Percentiles rank a stretch among this genome's conserved stretches.
Evolutionary conservation across 1,140 invertebrate species (phyloP).

Genomic region (Anthonomus grandis): DNA sequence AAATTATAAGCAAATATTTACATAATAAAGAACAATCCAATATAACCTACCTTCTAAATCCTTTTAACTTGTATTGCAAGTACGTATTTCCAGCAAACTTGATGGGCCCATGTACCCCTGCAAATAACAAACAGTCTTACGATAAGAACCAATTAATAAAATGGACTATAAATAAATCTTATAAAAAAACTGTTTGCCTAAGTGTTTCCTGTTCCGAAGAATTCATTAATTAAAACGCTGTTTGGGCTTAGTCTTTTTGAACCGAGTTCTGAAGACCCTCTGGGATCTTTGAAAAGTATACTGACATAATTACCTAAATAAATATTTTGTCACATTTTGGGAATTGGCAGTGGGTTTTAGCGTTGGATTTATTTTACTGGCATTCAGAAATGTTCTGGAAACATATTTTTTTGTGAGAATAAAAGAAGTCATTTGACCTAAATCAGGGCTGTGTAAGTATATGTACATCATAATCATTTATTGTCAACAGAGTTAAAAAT

Average conservation of each 20-base stretch:
- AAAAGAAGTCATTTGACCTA: too few species aligned
- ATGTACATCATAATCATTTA: too few species aligned
- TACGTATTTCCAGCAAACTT: constrained; percentile 46
- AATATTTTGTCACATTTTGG: background rate
- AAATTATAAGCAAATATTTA: too few species aligned
- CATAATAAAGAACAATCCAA: too few species aligned
- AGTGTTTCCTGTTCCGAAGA: constrained; percentile 1
- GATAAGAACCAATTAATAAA: constrained; percentile 10
- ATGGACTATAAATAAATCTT: constrained; percentile 3
- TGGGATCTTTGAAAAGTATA: background rate
- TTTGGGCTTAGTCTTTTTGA: background rate
- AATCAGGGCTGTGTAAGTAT: too few species aligned
- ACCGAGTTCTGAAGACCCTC: background rate
- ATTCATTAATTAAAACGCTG: constrained; percentile 6
- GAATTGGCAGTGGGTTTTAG: background rate
- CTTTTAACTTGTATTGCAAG: constrained; percentile 43
- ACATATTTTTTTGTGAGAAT: too few species aligned
- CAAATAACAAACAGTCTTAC: constrained; percentile 7
- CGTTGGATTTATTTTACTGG: too few species aligned
- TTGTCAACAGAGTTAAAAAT: too few species aligned
- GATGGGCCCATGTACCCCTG: constrained; percentile 35
- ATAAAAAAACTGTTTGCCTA: background rate
- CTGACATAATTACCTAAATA: constrained; percentile 4
- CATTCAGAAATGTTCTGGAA: too few species aligned
- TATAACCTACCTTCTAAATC: constrained; percentile 43